These are phyloP conservation scores for Bellardia pandia DNA, from an alignment of 2,888 invertebrate species.

Conservation along the genomic window DNA sequence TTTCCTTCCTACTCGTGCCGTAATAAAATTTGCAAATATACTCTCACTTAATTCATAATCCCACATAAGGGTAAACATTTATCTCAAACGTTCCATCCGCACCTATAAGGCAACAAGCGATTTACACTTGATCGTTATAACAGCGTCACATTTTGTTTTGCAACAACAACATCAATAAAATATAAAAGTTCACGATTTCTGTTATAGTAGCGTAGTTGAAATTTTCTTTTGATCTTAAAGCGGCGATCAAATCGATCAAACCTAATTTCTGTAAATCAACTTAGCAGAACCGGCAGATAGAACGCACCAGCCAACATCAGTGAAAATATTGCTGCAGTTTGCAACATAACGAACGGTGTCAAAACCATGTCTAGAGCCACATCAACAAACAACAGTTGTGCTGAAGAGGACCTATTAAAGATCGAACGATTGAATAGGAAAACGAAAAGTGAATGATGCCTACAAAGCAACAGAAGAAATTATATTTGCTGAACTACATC, in stretches of 20 bases:
- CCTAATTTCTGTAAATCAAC: slow-evolving; percentile 80
- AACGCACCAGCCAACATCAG: slow-evolving; percentile 74
- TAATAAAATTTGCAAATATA: not conserved
- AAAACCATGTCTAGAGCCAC: slow-evolving; percentile 40
- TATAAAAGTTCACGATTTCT: not conserved
- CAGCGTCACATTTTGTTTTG: slow-evolving; percentile 68
- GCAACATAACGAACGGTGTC: slow-evolving; percentile 32
- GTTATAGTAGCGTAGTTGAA: slow-evolving; percentile 24
- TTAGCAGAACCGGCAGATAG: slow-evolving; percentile 74
- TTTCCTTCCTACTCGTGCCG: too few species aligned
- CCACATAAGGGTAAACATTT: slow-evolving; percentile 11
- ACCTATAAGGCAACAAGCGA: slow-evolving; percentile 54
- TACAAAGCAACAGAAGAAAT: not conserved
- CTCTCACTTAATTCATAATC: not conserved
- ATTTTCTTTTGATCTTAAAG: slow-evolving; percentile 82
- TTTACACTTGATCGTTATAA: slow-evolving; percentile 71
- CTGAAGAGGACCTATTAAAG: slow-evolving; percentile 49
- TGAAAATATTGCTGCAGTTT: slow-evolving; percentile 28
- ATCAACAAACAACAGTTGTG: slow-evolving; percentile 40
- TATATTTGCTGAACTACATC: slow-evolving; percentile 1
- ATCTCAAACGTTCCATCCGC: slow-evolving; percentile 32
- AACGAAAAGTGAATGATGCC: slow-evolving; percentile 29
- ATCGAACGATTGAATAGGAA: slow-evolving; percentile 52
- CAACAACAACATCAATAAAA: slow-evolving; percentile 22
- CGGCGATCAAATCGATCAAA: slow-evolving; percentile 84